Base-by-base conservation (phyloP, 1,140 invertebrate species). In the Heliconius melpomene region DNA sequence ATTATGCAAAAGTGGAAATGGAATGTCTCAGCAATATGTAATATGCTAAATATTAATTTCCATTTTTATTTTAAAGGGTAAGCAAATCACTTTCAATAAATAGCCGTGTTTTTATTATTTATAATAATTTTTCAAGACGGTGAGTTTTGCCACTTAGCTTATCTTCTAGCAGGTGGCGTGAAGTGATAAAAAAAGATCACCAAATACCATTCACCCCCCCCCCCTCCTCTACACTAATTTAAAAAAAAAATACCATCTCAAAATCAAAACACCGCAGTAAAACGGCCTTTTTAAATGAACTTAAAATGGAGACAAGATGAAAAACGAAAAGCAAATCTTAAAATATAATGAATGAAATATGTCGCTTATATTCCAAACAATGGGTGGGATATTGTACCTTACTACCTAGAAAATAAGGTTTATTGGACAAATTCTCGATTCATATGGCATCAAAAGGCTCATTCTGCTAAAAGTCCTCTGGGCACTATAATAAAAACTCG, bases 391-490 rank as follows among this genome's bases (percentile, higher is more conserved):
- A 66, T 16, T 66, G 11, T 16, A 66, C 79, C 66, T 74, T 75
- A 81, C 2, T 0, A 13, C 1, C 0, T 36, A 71, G 2, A 3
- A 23, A 29, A 75, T 81, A 81, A 23, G 66, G 80, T 76, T 16
- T 23, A 75, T 66, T 46, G n/a, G 26, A 0, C 9, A 9, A 57
- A 57, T 20, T 60, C 46, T 40, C 66, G 36, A 36, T 76, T 57
- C 70, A 76, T 74, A 80, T 72, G 80, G 78, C 75, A 75, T 83
- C 78, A 84, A 84, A 84, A 84, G 81, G 80, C 78, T 83, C 82
- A 84, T 85, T 73, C 74, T 75, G 80, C 80, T 85, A 85, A 85
- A 85, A 85, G 79, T 84, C 84, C 81, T 85, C 76, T 81, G 85
- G 85, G 82, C 79, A 80, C 77, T 83, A 82, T 86, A 82, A 84